These are phyloP conservation scores for Macrosiphum euphorbiae DNA, from an alignment of 2,888 invertebrate species.

Conservation along the genomic window DNA sequence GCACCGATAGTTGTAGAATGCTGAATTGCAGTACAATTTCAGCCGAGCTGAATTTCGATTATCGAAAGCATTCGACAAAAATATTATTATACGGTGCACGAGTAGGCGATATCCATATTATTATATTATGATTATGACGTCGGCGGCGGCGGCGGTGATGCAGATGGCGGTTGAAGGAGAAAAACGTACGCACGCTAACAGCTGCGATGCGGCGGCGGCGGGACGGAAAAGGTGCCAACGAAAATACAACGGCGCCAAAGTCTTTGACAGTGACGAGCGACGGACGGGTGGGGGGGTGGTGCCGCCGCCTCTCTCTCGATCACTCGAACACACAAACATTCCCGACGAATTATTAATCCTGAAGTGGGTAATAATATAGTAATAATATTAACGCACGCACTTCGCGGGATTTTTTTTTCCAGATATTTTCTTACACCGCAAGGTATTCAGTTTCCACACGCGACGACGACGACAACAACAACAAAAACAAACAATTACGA, in stretches of 20 bases:
- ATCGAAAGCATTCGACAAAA: neutral
- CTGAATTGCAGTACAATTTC: too few relatives aligned
- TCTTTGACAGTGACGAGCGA: neutral
- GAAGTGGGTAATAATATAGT: neutral
- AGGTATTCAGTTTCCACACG: neutral
- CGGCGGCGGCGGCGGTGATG: neutral
- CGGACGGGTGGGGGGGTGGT: neutral
- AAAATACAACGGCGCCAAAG: conserved; percentile 13
- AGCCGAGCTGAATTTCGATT: too few relatives aligned
- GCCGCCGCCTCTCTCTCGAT: neutral
- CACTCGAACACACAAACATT: neutral
- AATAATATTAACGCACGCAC: neutral
- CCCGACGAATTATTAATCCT: neutral
- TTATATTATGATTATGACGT: neutral
- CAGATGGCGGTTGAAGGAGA: neutral
- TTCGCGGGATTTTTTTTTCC: neutral
- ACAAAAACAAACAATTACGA: neutral
- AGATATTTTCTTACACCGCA: neutral
- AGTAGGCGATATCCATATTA: neutral
- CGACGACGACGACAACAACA: neutral
- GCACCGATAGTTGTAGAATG: too few relatives aligned
- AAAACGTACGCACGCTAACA: neutral
- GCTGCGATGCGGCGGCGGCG: neutral
- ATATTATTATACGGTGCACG: neutral
- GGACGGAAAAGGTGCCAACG: conserved; percentile 23